Evolutionary conservation across 2,113 vertebrate species (phyloP), one percentile per base, ranked within the genome.

Genomic region (Otis tarda): DNA sequence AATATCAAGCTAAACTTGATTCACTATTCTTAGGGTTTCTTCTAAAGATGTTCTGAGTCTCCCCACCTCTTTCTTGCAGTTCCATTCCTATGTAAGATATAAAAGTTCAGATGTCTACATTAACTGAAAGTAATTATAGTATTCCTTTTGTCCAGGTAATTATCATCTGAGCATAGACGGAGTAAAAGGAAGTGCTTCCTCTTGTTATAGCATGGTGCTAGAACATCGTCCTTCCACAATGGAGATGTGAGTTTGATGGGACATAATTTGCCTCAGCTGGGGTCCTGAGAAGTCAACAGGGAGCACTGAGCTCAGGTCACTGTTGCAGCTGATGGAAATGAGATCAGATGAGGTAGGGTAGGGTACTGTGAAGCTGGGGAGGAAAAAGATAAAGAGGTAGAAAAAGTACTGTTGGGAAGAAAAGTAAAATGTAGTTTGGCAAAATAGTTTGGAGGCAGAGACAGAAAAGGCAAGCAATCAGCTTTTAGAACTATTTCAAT

Each of bases 171-270:
- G 4, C 10, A 85, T 4, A 41, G 22, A 13, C 6, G 61, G 23
- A 78, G 10, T 33, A 21, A 86, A 56, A 45, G 12, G 18, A 35
- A 9, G 6, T n/a, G 3, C 3, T 19, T 49, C 3, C 9, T 31
- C 17, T 33, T n/a, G 1, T 25, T 67, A 4, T 13, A 19, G 1
- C 0, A 0, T 9, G 4, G 4, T 37, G 15, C 4, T 60, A 45
- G 16, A 43, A 52, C 5, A 63, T 15, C 0, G 0, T 41, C 3
- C 3, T 83, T 6, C 27, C 7, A 7, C 30, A n/a, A 12, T 7
- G 15, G 18, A 75, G 7, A 52, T 4, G 5, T 70, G 28, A 52
- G 15, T 87, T 47, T 74, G 31, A 9, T 37, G 21, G 8, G 31
- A 71, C 6, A 21, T 14, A 7, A 1, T 63, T 45, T 87, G 9